Conservation (phyloP, 1,140 invertebrate genomes). For the Phymorhynchus buccinoides region DNA sequence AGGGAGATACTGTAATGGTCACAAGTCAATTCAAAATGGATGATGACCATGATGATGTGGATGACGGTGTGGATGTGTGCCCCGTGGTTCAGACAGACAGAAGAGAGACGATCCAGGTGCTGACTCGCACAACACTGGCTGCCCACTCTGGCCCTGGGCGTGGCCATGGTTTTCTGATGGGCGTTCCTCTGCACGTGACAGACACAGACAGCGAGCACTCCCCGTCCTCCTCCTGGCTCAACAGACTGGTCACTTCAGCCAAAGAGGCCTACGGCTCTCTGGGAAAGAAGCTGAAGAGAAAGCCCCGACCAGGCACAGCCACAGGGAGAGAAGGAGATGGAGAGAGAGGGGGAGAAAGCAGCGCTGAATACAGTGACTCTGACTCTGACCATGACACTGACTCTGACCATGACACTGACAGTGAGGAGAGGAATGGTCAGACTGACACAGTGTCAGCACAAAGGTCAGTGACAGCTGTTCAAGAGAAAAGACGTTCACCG, state of each 20-base stretch:
- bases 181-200: neutral
- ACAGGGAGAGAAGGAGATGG: neutral
- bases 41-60: too few species aligned
- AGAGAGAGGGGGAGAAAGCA: neutral
- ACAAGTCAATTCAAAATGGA: neutral
- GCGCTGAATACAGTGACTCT: neutral
- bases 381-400: neutral
- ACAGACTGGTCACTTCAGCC: conserved; percentile 6
- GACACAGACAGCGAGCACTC: neutral
- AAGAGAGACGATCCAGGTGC: neutral
- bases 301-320: neutral
- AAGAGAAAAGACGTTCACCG: neutral
- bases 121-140: neutral
- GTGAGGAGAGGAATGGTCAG: too few species aligned
- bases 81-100: neutral
- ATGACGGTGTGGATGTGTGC: too few species aligned
- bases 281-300: conserved; percentile 9
- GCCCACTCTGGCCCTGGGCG: neutral
- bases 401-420: too few species aligned
- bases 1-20: neutral
- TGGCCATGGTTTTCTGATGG: neutral
- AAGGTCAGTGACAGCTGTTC: neutral
- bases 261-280: conserved; percentile 20
- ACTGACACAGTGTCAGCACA: neutral
- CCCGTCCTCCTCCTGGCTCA: neutral